Base-by-base conservation (phyloP, 2,888 invertebrate genomes). In the Aelia acuminata region DNA sequence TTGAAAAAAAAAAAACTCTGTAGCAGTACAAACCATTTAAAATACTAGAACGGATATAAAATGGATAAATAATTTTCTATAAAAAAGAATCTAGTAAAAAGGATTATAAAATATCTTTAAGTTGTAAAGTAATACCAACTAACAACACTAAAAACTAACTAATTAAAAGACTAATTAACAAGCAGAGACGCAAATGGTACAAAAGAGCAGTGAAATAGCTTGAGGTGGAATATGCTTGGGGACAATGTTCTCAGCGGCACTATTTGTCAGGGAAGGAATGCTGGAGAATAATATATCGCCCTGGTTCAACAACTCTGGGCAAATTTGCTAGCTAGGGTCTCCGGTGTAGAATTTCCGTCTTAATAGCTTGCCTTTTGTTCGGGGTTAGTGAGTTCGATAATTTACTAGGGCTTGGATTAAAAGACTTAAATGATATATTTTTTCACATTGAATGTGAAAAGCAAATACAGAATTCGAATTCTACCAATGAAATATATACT, bases 221-320 rank as follows among this genome's bases (percentile, higher is more conserved):
- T 70, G 31, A 70, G 35, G 3, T 18, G 31, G 63, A 35, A 35
- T 70, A 70, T 70, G 63, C 20, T 70, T 20, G 63, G 13, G 35
- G 35, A 70, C 63, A 70, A 31, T 70, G 63, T 70, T 20, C 35
- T 8, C 4, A 39, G n/a, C 5, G 22, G 43, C 43, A 43, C 80
- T 43, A 80, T 80, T 80, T 80, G 80, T 80, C 80, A 80, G 80
- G 8, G 3, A 22, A 43, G 80, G 80, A 80, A 80, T 80, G 80
- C n/a, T 15, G 7, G 80, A 20, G 15, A 11, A 80, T 80, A n/a
- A n/a, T 43, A 7, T 47, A 80, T 80, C 43, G 22, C 43, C 43
- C 4, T 13, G 43, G 43, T 7, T 13, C 43, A 11, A 39, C 80
- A 47, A 43, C 43, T 47, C 80, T 3, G 75, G 10, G 18, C 43